A percentile compares a stretch with the other conserved stretches of the same genome.
phyloP scores from a whole-genome alignment of 2,888 invertebrate species.

The Heliconius ismenius region DNA sequence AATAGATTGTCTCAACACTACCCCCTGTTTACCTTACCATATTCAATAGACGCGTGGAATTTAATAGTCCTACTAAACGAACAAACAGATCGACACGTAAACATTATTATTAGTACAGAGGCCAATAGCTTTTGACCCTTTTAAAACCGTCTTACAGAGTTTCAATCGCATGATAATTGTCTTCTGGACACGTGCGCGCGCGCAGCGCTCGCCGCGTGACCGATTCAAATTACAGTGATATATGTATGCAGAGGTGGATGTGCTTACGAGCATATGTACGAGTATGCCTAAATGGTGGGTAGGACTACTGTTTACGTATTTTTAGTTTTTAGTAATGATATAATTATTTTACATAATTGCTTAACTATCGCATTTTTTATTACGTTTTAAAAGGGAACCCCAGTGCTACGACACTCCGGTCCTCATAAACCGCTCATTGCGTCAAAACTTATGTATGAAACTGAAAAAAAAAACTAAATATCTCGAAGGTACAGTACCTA shows the following conservation, averaged over 20 bases:
- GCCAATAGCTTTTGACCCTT: slow-evolving; percentile 26
- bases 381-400: too few species aligned
- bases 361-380: too few species aligned
- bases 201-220: slow-evolving; percentile 28
- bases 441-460: too few species aligned
- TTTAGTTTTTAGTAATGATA: neutral
- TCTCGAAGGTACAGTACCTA: neutral
- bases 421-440: too few species aligned
- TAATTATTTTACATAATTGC: neutral
- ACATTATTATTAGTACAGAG: slow-evolving; percentile 19
- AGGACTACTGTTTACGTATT: neutral
- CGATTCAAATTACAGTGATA: slow-evolving; percentile 18
- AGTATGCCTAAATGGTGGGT: neutral
- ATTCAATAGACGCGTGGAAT: neutral
- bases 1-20: too few species aligned
- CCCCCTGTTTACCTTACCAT: too few species aligned
- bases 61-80: neutral
- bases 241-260: neutral
- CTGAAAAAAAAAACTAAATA: too few species aligned
- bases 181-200: slow-evolving; percentile 25
- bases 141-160: slow-evolving; percentile 20
- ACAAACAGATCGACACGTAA: slow-evolving; percentile 4
- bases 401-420: rapidly evolving
- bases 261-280: too few species aligned
- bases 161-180: slow-evolving; percentile 29